These are phyloP conservation scores for Amblyjoppa proteus DNA, from an alignment of 2,888 invertebrate genomes.

Conservation along the genomic window DNA sequence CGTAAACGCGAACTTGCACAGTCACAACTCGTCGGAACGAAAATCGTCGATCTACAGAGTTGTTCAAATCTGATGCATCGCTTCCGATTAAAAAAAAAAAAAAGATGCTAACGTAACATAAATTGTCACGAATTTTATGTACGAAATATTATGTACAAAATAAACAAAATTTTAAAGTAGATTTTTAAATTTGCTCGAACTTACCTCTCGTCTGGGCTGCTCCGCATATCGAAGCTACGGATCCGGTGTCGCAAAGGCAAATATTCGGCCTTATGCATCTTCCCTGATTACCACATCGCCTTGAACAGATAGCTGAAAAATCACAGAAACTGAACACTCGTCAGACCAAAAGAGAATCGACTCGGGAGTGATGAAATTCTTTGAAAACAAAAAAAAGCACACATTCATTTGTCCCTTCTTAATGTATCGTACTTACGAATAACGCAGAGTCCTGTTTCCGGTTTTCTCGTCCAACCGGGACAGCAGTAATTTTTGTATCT, in stretches of 20 bases:
- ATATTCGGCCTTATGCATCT: conserved; percentile 93
- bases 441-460: conserved; percentile 91
- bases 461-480: conserved; percentile 93
- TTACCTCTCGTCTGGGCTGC: conserved; percentile 73
- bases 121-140: neutral
- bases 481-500: conserved; percentile 92
- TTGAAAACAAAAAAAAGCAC: neutral
- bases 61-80: neutral
- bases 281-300: conserved; percentile 90
- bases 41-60: conserved; percentile 9
- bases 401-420: neutral
- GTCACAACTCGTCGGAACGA: conserved; percentile 30
- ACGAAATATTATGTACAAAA: too few relatives aligned
- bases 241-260: conserved; percentile 91
- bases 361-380: neutral
- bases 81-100: neutral
- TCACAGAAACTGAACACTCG: conserved; percentile 62
- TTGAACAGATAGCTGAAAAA: conserved; percentile 89
- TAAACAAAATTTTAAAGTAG: neutral
- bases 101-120: neutral
- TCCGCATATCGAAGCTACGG: conserved; percentile 88
- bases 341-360: conserved; percentile 38
- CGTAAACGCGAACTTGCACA: conserved; percentile 29
- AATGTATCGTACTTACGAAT: conserved; percentile 90
- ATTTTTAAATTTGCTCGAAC: neutral